Evolutionary conservation across 2,113 vertebrate genomes (phyloP).

Genomic region (Channa argus): DNA sequence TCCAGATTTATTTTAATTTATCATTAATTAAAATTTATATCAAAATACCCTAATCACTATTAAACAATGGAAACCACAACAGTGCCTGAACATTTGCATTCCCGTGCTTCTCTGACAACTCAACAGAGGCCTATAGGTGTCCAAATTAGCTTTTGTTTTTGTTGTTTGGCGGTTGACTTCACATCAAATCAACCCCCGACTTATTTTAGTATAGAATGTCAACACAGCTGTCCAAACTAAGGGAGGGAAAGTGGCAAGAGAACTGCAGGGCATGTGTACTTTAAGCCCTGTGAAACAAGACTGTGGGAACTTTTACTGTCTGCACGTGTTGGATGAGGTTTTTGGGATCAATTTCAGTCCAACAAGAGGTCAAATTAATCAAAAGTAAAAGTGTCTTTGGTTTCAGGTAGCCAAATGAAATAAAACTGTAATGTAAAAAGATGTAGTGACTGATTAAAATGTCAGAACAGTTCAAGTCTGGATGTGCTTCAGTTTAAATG

Average conservation of each 20-base stretch:
- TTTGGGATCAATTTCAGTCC: background rate
- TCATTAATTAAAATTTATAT: no score
- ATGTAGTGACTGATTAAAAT: background rate
- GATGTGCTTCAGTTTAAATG: background rate
- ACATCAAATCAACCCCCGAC: background rate
- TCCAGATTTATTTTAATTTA: no score
- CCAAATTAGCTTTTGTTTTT: no score
- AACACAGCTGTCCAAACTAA: constrained; percentile 32
- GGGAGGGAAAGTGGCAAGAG: background rate
- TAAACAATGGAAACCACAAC: no score
- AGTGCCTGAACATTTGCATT: background rate
- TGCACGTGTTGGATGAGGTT: background rate
- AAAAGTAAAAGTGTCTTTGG: no score
- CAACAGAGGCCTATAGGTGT: no score
- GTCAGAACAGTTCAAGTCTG: background rate
- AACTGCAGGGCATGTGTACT: background rate
- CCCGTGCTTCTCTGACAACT: background rate
- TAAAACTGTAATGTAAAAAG: background rate
- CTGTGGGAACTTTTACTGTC: background rate
- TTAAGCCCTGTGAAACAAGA: constrained; percentile 3
- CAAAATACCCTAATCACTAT: no score
- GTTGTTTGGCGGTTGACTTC: background rate
- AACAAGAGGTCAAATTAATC: background rate
- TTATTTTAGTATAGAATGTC: background rate
- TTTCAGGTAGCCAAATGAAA: no score